These are phyloP conservation scores for Thalpophila matura DNA, from an alignment of 2,888 invertebrate genomes.

Conservation along the genomic window DNA sequence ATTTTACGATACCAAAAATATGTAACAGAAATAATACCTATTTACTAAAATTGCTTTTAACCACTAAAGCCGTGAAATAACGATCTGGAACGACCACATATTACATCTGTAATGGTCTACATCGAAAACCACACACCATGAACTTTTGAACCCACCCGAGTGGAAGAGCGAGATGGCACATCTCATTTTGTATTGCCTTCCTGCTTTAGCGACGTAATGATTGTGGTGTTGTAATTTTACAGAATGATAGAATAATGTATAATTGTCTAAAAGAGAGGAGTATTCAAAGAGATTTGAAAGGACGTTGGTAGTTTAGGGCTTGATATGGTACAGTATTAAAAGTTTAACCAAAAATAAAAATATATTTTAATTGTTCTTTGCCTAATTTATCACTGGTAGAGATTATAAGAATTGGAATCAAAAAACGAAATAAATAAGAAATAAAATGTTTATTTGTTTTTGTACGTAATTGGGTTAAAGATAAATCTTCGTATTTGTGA, in stretches of 20 bases:
- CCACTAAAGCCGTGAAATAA: conserved; percentile 51
- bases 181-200: conserved; percentile 5
- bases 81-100: conserved; percentile 49
- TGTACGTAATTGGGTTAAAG: too few species aligned
- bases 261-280: too few species aligned
- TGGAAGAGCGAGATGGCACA: conserved; percentile 17
- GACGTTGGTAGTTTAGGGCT: too few species aligned
- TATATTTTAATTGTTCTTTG: too few species aligned
- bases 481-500: too few species aligned
- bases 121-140: conserved; percentile 56
- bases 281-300: too few species aligned
- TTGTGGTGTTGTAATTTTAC: conserved; percentile 28
- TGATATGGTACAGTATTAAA: too few species aligned
- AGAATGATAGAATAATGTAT: neutral
- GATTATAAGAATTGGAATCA: too few species aligned
- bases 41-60: conserved; percentile 15
- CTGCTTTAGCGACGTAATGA: conserved; percentile 20
- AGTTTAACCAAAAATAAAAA: too few species aligned
- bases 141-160: conserved; percentile 42
- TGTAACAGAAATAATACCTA: conserved; percentile 5
- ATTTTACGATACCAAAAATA: neutral
- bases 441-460: too few species aligned
- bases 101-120: conserved; percentile 48
- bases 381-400: too few species aligned
- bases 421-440: too few species aligned